Base-by-base conservation (phyloP, 2,888 invertebrate species). In the Drosophila sordidula region DNA sequence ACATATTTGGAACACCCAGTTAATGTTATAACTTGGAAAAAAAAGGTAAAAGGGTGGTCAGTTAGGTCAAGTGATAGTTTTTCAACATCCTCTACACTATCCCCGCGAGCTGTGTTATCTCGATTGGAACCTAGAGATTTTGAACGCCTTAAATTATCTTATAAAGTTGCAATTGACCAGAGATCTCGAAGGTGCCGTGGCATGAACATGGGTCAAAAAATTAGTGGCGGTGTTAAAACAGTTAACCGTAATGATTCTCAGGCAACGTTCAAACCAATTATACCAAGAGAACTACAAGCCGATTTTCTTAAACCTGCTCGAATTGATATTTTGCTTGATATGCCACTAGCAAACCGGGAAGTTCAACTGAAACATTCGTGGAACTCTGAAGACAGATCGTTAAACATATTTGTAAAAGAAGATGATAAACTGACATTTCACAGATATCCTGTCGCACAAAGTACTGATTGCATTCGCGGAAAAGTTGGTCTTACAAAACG, bases 191-290 rank as follows among this genome's bases (percentile, higher is more conserved):
- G 95, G 95, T 95, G 94, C 94, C 95, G 94, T 94, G 97, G 96
- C 95, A 97, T 98, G 97, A 98, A 96, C 97, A 98, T 98, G 98
- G 98, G 98, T 94, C 98, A 98, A 97, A 98, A 98, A 94, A 96
- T 91, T 75, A 92, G 92, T 93, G 93, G 94, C 91, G 93, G 95
- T 93, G 96, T 97, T 92, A 97, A 97, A 94, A 96, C 96, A 94
- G 96, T 96, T 93, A 95, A 95, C 94, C 95, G 97, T 93, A 90
- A 89, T 87, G 97, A 97, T 93, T 95, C 96, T 93, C 95, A 96
- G 93, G 95, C 95, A 93, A 95, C 96, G 85, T 97, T 96, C 93
- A 97, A 97, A 93, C 96, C 97, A 90, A 96, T 97, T 91, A 96
- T 97, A 91, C 97, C 97, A 83, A 95, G 97, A 92, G 97, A 97